Evolutionary conservation across 2,113 vertebrate species (phyloP).

Genomic region (Chaetodon trifascialis): DNA sequence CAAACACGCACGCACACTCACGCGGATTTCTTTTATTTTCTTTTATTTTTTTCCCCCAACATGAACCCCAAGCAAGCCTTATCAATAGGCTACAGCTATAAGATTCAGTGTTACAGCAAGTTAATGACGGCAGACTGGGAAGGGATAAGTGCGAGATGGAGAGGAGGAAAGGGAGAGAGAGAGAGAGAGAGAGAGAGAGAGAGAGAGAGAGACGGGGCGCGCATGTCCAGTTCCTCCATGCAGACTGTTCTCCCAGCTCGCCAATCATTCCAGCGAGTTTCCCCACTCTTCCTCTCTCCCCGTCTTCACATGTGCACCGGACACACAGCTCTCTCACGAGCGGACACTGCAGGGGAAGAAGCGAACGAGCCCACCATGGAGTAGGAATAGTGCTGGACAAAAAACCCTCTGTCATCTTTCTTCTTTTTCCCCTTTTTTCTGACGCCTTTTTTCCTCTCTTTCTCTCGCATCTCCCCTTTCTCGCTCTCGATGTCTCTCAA

Average conservation of each 20-base stretch:
- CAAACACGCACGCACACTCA: slow-evolving; percentile 44
- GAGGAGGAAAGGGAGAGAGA: not conserved
- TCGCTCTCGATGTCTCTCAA: slow-evolving; percentile 93
- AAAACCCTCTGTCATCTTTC: slow-evolving; percentile 57
- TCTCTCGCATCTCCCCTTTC: slow-evolving; percentile 80
- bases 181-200: slow-evolving; percentile 30
- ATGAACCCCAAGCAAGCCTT: slow-evolving; percentile 1
- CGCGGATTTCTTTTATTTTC: not conserved
- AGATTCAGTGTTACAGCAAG: slow-evolving; percentile 45
- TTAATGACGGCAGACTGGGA: slow-evolving; percentile 38
- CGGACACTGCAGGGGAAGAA: slow-evolving; percentile 92
- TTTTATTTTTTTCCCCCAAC: not conserved
- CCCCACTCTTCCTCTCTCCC: slow-evolving; percentile 60
- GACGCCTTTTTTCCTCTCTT: slow-evolving; percentile 68
- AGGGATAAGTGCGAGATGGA: slow-evolving; percentile 16
- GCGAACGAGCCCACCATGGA: slow-evolving; percentile 84
- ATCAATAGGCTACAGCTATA: slow-evolving; percentile 2
- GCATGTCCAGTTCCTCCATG: slow-evolving; percentile 90
- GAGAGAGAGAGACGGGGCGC: slow-evolving; percentile 77
- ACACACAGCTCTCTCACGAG: slow-evolving; percentile 86
- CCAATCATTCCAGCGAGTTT: slow-evolving; percentile 86
- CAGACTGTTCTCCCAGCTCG: slow-evolving; percentile 83
- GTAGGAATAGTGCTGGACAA: slow-evolving; percentile 83
- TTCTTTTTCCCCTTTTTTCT: slow-evolving; percentile 40
- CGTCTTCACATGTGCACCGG: slow-evolving; percentile 87